Base-by-base conservation (phyloP, 2,797 vertebrate genomes). In the Hyperoplus lanceolatus region DNA sequence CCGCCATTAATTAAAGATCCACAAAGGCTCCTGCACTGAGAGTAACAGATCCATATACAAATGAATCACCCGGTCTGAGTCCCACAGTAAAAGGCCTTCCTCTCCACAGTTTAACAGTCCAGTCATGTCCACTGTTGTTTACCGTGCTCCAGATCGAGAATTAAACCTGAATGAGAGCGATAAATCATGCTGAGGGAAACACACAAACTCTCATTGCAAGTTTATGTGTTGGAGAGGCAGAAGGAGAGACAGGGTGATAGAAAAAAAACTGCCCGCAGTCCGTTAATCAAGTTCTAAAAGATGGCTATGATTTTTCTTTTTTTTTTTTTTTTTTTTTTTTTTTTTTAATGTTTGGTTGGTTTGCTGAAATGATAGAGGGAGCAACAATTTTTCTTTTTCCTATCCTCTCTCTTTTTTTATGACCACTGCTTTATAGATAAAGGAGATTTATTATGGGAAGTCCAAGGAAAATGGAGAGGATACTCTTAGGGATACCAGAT, bases 81-180 rank as follows among this genome's bases (percentile, higher is more conserved):
- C 87, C 81, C 86, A 87, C 85, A 90, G 84, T 87, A 85, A 29
- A 29, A 86, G 91, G 86, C 87, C 90, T 85, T 88, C 84, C 82
- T 78, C 74, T 86, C 55, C 77, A 65, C 83, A 82, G 79, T 86
- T 95, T 93, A 92, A 93, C 92, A 95, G 93, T 95, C 94, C 87
- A 82, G 94, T 93, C 94, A 95, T 94, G 95, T 95, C 91, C 85
- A 51, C 85, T 87, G 93, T 94, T 95, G 93, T 95, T 94, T 95
- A 94, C 94, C 75, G 89, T 90, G 91, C 92, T 93, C 89, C 90
- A 90, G 90, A 94, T 94, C 90, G 87, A 93, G 94, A 95, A 95
- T 94, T 95, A 95, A 95, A 94, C 89, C 92, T 94, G 95, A 95
- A 95, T 94, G 93, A 94, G 92, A 92, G 92, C 84, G 83, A 95